Evolutionary conservation across 2,113 vertebrate genomes (phyloP).

Genomic region (Elephas maximus): DNA sequence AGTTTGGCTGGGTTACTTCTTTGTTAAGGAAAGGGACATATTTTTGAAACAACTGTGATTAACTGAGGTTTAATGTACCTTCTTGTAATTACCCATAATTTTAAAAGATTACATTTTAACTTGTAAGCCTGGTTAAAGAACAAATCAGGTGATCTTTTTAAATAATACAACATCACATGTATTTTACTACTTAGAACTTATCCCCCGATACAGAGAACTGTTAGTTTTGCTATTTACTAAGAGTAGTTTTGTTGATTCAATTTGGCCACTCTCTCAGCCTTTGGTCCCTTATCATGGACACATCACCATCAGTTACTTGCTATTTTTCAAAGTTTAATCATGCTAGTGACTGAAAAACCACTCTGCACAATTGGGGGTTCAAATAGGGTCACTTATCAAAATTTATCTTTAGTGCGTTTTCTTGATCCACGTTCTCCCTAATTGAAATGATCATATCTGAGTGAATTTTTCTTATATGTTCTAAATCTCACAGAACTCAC

Average conservation of each 20-base stretch:
- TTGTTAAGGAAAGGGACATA: slow-evolving; percentile 80
- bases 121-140: slow-evolving; percentile 74
- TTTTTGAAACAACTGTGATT: slow-evolving; percentile 84
- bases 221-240: slow-evolving; percentile 53
- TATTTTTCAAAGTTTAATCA: slow-evolving; percentile 60
- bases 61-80: slow-evolving; percentile 77
- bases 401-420: slow-evolving; percentile 15
- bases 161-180: slow-evolving; percentile 51
- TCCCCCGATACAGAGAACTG: slow-evolving; percentile 39
- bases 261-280: slow-evolving; percentile 39
- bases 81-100: slow-evolving; percentile 79
- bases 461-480: slow-evolving; percentile 43
- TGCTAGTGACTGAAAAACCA: slow-evolving; percentile 22
- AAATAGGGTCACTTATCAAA: slow-evolving; percentile 20
- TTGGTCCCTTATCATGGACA: slow-evolving; percentile 45
- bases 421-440: slow-evolving; percentile 10
- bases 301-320: slow-evolving; percentile 39
- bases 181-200: slow-evolving; percentile 58
- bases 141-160: slow-evolving; percentile 67
- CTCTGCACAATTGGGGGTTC: neutral
- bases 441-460: slow-evolving; percentile 25
- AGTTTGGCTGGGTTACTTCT: slow-evolving; percentile 74
- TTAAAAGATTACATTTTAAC: slow-evolving; percentile 77
- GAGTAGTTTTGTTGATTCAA: slow-evolving; percentile 18
- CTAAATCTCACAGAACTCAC: neutral